phyloP scores from a whole-genome alignment of 2,113 vertebrate species.

The Petroica traversi region DNA sequence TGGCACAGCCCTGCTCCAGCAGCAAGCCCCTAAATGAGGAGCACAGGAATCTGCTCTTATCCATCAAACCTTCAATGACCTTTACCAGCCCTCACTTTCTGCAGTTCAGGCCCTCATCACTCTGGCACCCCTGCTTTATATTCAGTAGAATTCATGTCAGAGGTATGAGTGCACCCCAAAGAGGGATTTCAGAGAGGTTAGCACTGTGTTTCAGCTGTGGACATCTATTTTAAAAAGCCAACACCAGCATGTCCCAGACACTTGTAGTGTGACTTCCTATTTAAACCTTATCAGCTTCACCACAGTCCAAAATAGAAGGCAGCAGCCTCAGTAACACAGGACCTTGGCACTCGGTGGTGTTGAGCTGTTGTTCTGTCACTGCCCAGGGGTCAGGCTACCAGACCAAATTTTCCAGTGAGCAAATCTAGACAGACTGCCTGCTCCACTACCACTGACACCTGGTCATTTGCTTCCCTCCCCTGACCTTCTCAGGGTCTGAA shows the following conservation, averaged over 20 bases:
- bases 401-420: background rate
- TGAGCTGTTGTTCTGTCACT: background rate
- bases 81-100: background rate
- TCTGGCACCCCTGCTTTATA: rapidly evolving
- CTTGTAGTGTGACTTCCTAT: background rate
- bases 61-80: background rate
- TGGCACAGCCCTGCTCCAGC: background rate
- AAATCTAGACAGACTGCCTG: background rate
- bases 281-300: conserved; percentile 37
- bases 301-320: conserved; percentile 22
- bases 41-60: background rate
- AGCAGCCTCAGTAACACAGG: background rate
- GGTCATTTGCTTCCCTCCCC: background rate
- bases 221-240: background rate
- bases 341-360: background rate
- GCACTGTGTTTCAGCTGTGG: background rate
- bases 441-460: background rate
- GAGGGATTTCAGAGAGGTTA: background rate
- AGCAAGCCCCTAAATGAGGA: background rate
- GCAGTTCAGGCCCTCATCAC: background rate
- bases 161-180: background rate
- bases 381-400: background rate
- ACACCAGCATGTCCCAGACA: background rate
- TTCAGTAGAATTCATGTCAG: background rate
- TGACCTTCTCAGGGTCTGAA: background rate